Percentiles rank a stretch among this genome's conserved stretches.
These are phyloP conservation scores for Keiferia lycopersicella DNA, from an alignment of 2,888 invertebrate species.

Conservation along the genomic window DNA sequence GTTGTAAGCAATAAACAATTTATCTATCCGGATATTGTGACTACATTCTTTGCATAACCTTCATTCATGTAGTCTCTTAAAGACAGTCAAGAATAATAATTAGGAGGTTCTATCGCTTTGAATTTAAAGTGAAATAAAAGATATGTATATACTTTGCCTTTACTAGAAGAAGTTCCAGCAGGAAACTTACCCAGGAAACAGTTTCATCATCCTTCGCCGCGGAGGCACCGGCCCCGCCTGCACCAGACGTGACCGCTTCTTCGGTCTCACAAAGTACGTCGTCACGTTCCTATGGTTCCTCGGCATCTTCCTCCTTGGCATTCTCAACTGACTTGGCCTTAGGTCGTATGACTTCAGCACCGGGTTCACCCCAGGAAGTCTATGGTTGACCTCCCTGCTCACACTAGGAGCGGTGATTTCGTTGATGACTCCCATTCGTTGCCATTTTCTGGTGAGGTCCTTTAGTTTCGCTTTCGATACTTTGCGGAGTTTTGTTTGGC, in stretches of 20 bases:
- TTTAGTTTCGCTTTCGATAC: conserved; percentile 73
- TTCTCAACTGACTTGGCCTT: conserved; percentile 48
- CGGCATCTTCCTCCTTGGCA: conserved; percentile 39
- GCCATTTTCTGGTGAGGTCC: conserved; percentile 71
- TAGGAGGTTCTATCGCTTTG: too few species aligned
- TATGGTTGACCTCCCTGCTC: conserved; percentile 64
- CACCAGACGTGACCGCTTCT: conserved; percentile 49
- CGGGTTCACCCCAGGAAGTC: conserved; percentile 56
- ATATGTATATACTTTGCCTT: too few species aligned
- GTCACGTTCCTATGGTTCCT: conserved; percentile 38
- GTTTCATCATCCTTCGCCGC: conserved; percentile 61
- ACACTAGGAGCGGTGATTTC: conserved; percentile 76
- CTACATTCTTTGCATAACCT: too few species aligned
- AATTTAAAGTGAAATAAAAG: too few species aligned
- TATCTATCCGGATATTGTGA: too few species aligned
- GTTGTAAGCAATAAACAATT: too few species aligned
- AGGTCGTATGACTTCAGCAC: conserved; percentile 63
- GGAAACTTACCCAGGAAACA: conserved; percentile 68
- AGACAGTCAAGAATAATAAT: too few species aligned
- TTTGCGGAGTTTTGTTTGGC: conserved; percentile 83
- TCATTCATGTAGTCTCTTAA: too few species aligned
- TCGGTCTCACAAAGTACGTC: conserved; percentile 50
- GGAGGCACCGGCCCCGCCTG: conserved; percentile 45
- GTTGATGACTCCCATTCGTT: conserved; percentile 76
- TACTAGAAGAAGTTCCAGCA: too few species aligned